These are phyloP conservation scores for Syrista parreyssii DNA, from an alignment of 2,888 invertebrate species.

Conservation along the genomic window DNA sequence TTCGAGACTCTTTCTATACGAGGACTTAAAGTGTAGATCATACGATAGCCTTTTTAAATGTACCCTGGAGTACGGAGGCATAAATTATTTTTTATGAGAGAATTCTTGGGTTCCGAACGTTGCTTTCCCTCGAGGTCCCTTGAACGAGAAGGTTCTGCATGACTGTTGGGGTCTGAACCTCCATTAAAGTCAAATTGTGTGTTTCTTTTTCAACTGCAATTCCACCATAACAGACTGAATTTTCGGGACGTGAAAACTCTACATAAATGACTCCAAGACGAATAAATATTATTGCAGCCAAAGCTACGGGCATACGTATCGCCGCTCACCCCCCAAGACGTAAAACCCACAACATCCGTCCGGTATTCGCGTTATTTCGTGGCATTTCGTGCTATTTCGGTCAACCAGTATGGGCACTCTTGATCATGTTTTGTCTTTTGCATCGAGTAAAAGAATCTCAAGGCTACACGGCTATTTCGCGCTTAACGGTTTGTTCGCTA, in stretches of 20 bases:
- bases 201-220: not conserved
- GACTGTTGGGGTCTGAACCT: not conserved
- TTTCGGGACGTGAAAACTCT: not conserved
- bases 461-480: conserved; percentile 4
- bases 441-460: conserved; percentile 4
- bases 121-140: not conserved
- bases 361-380: not conserved
- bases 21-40: not conserved
- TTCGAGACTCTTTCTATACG: not conserved
- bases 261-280: not conserved
- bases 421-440: not conserved
- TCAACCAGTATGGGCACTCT: not conserved
- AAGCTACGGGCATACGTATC: not conserved
- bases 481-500: not conserved
- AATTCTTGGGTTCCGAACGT: not conserved
- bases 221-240: not conserved
- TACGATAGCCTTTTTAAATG: not conserved
- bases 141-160: not conserved
- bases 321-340: not conserved
- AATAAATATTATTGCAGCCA: conserved; percentile 3
- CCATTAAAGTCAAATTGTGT: not conserved
- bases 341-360: not conserved
- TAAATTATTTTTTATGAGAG: not conserved
- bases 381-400: not conserved
- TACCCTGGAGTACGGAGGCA: not conserved